These are phyloP conservation scores for Andricus curvator DNA, from an alignment of 2,888 invertebrate species.

Conservation along the genomic window DNA sequence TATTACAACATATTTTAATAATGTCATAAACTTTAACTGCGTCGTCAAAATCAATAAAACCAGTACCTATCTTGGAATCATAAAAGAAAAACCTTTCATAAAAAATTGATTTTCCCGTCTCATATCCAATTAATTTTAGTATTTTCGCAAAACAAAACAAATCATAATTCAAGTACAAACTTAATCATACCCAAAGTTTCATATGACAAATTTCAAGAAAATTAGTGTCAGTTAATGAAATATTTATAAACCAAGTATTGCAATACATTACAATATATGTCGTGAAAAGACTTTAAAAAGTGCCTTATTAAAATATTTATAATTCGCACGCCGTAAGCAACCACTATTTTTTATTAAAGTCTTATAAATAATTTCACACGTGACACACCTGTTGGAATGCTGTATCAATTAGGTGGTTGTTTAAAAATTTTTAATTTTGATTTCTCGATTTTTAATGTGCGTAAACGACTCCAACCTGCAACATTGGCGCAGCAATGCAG, in stretches of 20 bases:
- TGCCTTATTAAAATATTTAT: too few species aligned
- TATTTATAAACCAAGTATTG: not conserved
- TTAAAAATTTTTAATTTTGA: not conserved
- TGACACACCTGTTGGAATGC: not conserved
- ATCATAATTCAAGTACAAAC: not conserved
- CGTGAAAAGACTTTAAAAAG: not conserved
- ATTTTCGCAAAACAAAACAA: not conserved
- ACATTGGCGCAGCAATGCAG: not conserved
- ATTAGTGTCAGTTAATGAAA: not conserved
- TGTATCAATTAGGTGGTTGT: not conserved
- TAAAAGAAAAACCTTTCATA: too few species aligned
- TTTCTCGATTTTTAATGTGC: not conserved
- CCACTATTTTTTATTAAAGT: not conserved
- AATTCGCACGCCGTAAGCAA: too few species aligned
- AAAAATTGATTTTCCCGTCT: too few species aligned
- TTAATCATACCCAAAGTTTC: not conserved
- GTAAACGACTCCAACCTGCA: not conserved
- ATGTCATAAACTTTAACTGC: slow-evolving; percentile 11
- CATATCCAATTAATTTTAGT: too few species aligned
- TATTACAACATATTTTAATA: slow-evolving; percentile 8
- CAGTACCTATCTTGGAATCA: too few species aligned
- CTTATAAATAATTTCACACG: not conserved
- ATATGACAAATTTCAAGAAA: not conserved
- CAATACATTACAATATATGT: not conserved
- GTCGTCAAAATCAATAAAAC: too few species aligned